Percentiles rank a stretch among this genome's conserved stretches.
phyloP scores from a whole-genome alignment of 2,113 vertebrate genomes.

The Pyrgilauda ruficollis region DNA sequence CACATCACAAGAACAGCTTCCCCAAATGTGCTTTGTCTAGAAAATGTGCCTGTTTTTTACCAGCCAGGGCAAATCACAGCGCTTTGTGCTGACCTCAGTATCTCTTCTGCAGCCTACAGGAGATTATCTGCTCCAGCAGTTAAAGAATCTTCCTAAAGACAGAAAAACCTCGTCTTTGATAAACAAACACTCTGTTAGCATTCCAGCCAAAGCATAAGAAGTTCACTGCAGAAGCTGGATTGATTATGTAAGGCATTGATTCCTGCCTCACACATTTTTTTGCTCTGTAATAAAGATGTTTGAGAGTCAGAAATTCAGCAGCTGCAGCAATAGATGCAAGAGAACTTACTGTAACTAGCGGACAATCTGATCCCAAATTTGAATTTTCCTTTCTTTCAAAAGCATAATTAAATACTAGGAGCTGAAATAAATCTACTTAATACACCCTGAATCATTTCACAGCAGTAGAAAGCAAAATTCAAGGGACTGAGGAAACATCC shows the following conservation, averaged over 20 bases:
- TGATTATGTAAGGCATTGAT: neutral
- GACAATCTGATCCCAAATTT: neutral
- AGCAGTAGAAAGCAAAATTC: neutral
- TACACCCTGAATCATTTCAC: neutral
- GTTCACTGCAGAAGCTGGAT: neutral
- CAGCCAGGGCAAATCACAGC: neutral
- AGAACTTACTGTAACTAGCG: neutral
- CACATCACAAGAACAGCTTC: neutral
- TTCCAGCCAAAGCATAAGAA: neutral
- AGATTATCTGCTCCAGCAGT: neutral
- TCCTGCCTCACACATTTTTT: neutral
- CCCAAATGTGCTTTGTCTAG: neutral
- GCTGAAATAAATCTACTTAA: neutral
- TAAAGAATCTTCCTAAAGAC: neutral
- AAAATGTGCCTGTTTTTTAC: neutral
- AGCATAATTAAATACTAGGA: neutral
- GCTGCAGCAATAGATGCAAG: neutral
- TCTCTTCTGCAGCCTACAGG: neutral
- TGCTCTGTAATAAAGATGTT: neutral
- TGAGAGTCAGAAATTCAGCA: neutral
- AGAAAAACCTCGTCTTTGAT: neutral
- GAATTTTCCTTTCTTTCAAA: neutral
- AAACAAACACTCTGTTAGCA: neutral
- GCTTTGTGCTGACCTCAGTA: neutral
- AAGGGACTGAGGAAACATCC: neutral